phyloP scores from a whole-genome alignment of 2,113 vertebrate genomes.

The Genyomyrus donnyi region DNA sequence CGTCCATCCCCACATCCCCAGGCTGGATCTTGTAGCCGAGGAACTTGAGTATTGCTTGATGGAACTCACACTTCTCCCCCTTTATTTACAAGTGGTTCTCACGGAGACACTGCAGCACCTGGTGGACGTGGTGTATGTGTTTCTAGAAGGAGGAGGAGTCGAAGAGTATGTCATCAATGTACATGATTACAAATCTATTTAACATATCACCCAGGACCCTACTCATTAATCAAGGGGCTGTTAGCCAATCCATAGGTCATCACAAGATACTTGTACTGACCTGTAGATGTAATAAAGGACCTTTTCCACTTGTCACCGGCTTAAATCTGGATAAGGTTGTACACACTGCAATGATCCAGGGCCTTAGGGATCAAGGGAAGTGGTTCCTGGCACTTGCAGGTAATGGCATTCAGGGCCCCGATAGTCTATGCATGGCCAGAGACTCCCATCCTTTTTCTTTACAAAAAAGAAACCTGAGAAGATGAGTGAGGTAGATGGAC shows the following conservation, averaged over 20 bases:
- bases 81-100: conserved; percentile 1
- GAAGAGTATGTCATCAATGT: background rate
- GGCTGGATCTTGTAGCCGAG: background rate
- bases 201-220: background rate
- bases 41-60: background rate
- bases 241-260: background rate
- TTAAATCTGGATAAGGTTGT: background rate
- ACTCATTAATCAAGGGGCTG: background rate
- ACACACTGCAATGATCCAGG: background rate
- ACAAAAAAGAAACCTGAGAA: background rate
- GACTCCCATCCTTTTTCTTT: background rate
- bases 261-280: background rate
- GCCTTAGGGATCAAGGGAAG: background rate
- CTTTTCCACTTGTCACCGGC: background rate
- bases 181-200: background rate
- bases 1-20: background rate
- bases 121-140: background rate
- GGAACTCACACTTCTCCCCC: conserved; percentile 1
- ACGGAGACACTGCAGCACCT: background rate
- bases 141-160: background rate
- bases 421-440: background rate
- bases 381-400: background rate
- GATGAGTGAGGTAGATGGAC: background rate
- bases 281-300: background rate
- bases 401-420: background rate